Evolutionary conservation across 2,113 vertebrate genomes (phyloP).

Genomic region (Channa maculata): DNA sequence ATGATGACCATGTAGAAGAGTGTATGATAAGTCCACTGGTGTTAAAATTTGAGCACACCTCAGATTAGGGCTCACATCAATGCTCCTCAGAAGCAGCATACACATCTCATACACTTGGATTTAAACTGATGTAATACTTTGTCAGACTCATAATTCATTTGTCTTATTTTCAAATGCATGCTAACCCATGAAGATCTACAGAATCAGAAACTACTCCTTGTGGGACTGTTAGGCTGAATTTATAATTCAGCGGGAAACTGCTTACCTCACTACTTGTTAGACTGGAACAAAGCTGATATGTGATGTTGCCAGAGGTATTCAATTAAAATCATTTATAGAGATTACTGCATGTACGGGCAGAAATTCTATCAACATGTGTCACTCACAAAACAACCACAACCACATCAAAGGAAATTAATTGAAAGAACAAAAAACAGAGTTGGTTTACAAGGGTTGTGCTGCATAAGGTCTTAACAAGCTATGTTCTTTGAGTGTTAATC

Average conservation of each 20-base stretch:
- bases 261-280: background rate
- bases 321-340: background rate
- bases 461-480: background rate
- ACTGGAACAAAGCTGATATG: background rate
- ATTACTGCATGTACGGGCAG: background rate
- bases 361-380: background rate
- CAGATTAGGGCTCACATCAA: no score
- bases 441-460: background rate
- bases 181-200: background rate
- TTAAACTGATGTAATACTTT: background rate
- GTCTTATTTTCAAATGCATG: slow-evolving; percentile 19
- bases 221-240: slow-evolving; percentile 20
- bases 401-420: background rate
- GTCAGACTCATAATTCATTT: slow-evolving; percentile 2
- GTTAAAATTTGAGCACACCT: no score
- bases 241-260: slow-evolving; percentile 7
- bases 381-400: background rate
- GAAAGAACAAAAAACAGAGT: background rate
- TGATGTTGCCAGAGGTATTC: background rate
- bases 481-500: background rate
- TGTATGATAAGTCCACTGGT: no score
- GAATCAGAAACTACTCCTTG: slow-evolving; percentile 12
- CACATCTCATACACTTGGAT: background rate
- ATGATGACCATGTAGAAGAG: no score
- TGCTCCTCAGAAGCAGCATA: no score